A percentile compares a stretch with the other conserved stretches of the same genome.
phyloP scores from a whole-genome alignment of 2,113 vertebrate species.

The Notothenia coriiceps region DNA sequence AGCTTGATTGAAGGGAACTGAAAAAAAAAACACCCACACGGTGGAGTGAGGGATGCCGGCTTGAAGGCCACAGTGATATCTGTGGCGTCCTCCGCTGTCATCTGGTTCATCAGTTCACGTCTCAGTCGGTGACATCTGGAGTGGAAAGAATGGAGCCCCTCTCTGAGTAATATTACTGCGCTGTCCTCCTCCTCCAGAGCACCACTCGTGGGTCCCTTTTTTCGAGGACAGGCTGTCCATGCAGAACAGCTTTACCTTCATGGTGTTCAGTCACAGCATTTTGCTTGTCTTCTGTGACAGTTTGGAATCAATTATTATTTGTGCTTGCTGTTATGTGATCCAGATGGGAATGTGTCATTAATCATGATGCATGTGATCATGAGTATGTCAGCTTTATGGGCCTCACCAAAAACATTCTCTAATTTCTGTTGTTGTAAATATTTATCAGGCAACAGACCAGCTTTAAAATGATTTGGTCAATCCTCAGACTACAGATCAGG shows the following conservation, averaged over 20 bases:
- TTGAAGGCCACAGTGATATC: constrained; percentile 22
- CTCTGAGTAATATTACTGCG: constrained; percentile 28
- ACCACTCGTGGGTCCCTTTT: constrained; percentile 14
- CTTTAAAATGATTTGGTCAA: neutral
- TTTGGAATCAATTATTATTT: constrained; percentile 54
- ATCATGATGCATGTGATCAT: constrained; percentile 20
- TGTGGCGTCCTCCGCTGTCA: constrained; percentile 29
- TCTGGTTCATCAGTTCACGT: constrained; percentile 42
- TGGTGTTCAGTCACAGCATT: constrained; percentile 8
- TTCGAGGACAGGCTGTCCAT: constrained; percentile 17
- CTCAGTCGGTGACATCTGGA: constrained; percentile 59
- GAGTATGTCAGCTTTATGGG: constrained; percentile 17
- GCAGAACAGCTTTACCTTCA: constrained; percentile 39
- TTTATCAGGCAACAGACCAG: constrained; percentile 16
- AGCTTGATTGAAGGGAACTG: constrained; percentile 49
- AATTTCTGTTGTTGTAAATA: constrained; percentile 25
- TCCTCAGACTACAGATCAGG: neutral
- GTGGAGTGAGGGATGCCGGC: constrained; percentile 23
- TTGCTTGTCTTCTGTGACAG: constrained; percentile 19
- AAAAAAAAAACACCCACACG: constrained; percentile 44
- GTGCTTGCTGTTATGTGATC: constrained; percentile 4
- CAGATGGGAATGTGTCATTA: constrained; percentile 30
- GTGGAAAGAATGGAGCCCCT: constrained; percentile 46
- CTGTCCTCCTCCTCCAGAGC: constrained; percentile 14
- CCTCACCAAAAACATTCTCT: constrained; percentile 16